Evolutionary conservation across 1,140 invertebrate genomes (phyloP).

Genomic region (Bombus impatiens): DNA sequence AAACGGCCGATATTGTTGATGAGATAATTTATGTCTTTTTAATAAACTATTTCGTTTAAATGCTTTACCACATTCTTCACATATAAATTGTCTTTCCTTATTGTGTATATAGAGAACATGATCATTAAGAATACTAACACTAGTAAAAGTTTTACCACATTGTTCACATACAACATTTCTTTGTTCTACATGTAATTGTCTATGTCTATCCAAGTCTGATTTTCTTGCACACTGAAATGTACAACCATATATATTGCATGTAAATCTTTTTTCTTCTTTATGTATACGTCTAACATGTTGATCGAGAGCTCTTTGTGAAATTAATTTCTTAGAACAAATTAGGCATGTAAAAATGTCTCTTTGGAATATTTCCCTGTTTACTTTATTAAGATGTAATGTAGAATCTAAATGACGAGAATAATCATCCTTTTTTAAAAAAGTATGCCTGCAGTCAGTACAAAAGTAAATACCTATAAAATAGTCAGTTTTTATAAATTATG

Average conservation of each 20-base stretch:
- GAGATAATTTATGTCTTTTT: constrained; percentile 74
- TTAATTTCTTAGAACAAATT: constrained; percentile 74
- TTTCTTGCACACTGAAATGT: constrained; percentile 74
- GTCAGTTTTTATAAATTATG: constrained; percentile 39
- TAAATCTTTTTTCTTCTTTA: constrained; percentile 72
- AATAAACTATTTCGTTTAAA: constrained; percentile 76
- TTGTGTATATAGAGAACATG: constrained; percentile 75
- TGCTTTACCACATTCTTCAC: constrained; percentile 77
- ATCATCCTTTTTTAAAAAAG: constrained; percentile 72
- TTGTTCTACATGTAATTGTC: constrained; percentile 74
- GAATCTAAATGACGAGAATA: constrained; percentile 73
- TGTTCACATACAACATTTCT: constrained; percentile 75
- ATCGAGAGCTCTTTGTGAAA: constrained; percentile 72
- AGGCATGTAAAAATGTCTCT: constrained; percentile 68
- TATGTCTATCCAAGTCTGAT: constrained; percentile 74
- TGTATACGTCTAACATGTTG: constrained; percentile 77
- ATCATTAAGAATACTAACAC: constrained; percentile 74
- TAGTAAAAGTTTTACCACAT: constrained; percentile 78
- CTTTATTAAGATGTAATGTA: constrained; percentile 66
- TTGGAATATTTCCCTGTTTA: constrained; percentile 61
- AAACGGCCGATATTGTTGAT: constrained; percentile 74
- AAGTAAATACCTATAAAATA: constrained; percentile 70
- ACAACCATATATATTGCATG: constrained; percentile 73
- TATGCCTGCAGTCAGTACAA: constrained; percentile 71
- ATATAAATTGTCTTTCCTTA: constrained; percentile 75